Evolutionary conservation across 2,888 invertebrate genomes (phyloP), one percentile per base, ranked within the genome.

Genomic region (Argyra leucocephala): DNA sequence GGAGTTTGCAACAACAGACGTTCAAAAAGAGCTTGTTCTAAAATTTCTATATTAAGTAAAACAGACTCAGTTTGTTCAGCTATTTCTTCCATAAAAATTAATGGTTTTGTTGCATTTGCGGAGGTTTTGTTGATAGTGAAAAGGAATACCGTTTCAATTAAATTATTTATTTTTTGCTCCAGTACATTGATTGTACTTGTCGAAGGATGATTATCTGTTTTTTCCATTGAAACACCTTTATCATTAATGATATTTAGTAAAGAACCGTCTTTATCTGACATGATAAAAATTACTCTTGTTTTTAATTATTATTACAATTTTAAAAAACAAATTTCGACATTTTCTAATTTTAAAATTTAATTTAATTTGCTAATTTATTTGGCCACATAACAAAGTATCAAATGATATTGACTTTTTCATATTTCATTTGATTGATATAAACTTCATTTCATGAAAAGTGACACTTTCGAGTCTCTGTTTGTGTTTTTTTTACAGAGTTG

Each of bases 21-120:
- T 75, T 93, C 92, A 77, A 92, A 93, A 18, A 93, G 78, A 0
- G 88, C 89, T 74, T 90, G 88, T 68, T 90, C 90, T 61, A 92
- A 76, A 1, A 86, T 81, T 70, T 89, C 86, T 66, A 87, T 76
- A 69, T 89, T 85, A 70, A 87, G 81, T 63, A 82, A 76, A 62
- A 77, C 75, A 64, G 79, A 76, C 10, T 82, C 82, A 60, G 80
- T 79, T 9, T 82, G 81, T 63, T 79, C 76, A 3, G 84, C 82
- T 63, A 87, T 80, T 72, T 88, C 88, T 70, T 87, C 86, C 64
- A 92, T 80, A 72, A 83, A 87, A 3, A 91, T 82, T 65, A 88
- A 76, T 70, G 85, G 84, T 62, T 75, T 75, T 2, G 64, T 64
- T 2, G 24, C 18, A 62, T 78, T 18, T 48, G 66, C 36, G 61